A percentile compares a stretch with the other conserved stretches of the same genome.
Evolutionary conservation across 2,888 invertebrate genomes (phyloP).

Genomic region (Agrochola circellaris): DNA sequence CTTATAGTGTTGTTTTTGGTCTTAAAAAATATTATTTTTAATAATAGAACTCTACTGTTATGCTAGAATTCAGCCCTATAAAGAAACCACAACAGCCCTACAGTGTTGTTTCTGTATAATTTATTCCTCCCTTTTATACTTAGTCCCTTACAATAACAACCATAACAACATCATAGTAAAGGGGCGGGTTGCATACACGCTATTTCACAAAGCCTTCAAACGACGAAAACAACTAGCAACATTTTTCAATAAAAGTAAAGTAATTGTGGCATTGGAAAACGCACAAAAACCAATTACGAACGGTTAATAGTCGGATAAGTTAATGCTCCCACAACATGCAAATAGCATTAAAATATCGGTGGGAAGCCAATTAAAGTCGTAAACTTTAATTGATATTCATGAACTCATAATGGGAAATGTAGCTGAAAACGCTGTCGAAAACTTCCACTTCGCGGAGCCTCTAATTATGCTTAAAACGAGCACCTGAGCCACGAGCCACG

Average conservation of each 20-base stretch:
- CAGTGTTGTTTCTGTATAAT: background rate
- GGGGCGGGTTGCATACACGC: conserved; percentile 4
- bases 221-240: conserved; percentile 25
- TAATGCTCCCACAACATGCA: conserved; percentile 82
- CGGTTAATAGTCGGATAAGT: conserved; percentile 77
- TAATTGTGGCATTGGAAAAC: conserved; percentile 72
- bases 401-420: conserved; percentile 79
- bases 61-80: background rate
- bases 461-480: conserved; percentile 74
- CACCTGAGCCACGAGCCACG: conserved; percentile 63
- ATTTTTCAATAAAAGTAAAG: conserved; percentile 61
- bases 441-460: conserved; percentile 71
- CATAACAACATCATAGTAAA: conserved; percentile 32
- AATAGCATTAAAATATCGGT: conserved; percentile 85
- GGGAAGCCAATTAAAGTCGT: conserved; percentile 82
- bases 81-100: background rate
- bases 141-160: conserved; percentile 2
- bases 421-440: conserved; percentile 71
- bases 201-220: conserved; percentile 27
- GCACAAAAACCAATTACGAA: conserved; percentile 79
- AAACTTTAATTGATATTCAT: conserved; percentile 87
- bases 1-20: too few species aligned
- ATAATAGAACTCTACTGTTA: background rate
- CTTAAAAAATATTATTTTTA: background rate
- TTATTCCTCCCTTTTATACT: background rate